Conservation (phyloP, 2,888 invertebrate species). For the Platerodrilus igneus region DNA sequence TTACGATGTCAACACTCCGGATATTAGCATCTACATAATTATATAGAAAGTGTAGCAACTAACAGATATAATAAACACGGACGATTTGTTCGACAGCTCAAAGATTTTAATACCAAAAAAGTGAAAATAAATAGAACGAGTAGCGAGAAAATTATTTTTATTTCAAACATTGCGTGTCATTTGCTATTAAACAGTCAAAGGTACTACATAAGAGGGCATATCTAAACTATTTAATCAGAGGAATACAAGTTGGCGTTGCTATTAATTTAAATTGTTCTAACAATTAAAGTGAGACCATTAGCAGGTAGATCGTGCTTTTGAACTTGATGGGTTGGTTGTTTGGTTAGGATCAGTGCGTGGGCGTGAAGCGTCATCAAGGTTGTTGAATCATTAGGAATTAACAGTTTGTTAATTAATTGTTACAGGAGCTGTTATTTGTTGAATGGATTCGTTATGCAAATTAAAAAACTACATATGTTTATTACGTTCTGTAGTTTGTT, state of each 20-base stretch:
- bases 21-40: slow-evolving; percentile 18
- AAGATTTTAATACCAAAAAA: slow-evolving; percentile 15
- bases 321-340: too few relatives aligned
- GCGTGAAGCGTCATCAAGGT: too few relatives aligned
- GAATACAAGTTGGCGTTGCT: slow-evolving; percentile 10
- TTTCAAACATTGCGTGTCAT: slow-evolving; percentile 18
- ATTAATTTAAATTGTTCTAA: slow-evolving; percentile 17
- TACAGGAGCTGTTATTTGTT: too few relatives aligned
- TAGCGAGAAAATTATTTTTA: slow-evolving; percentile 6
- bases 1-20: slow-evolving; percentile 17
- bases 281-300: slow-evolving; percentile 17
- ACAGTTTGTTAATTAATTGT: too few relatives aligned
- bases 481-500: too few relatives aligned
- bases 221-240: slow-evolving; percentile 16
- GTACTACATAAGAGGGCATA: slow-evolving; percentile 10
- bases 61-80: too few relatives aligned
- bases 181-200: slow-evolving; percentile 6
- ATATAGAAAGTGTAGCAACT: slow-evolving; percentile 23
- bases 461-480: too few relatives aligned
- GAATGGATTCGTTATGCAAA: too few relatives aligned
- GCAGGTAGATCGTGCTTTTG: too few relatives aligned
- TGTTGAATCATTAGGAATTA: too few relatives aligned
- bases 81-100: slow-evolving; percentile 22
- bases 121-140: slow-evolving; percentile 23
- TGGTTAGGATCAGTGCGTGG: too few relatives aligned